Conservation (phyloP, 1,140 invertebrate genomes). For the Gyrodactylus salaris region DNA sequence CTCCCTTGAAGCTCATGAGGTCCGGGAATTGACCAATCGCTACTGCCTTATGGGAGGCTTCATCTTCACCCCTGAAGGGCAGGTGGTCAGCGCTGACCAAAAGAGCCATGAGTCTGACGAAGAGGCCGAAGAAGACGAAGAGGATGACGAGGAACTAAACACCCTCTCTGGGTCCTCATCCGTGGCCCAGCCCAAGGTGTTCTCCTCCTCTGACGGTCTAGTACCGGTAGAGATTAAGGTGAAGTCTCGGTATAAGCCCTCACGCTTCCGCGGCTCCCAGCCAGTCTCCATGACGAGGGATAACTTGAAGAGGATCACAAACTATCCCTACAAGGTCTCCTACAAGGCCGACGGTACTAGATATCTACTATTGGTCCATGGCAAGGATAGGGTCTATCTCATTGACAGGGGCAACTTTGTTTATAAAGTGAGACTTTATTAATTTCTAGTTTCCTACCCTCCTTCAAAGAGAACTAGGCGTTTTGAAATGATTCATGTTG, state of each 20-base stretch:
- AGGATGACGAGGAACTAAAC: neutral
- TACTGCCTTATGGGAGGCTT: neutral
- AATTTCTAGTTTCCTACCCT: no score
- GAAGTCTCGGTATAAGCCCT: neutral
- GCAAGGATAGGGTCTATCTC: constrained; percentile 47
- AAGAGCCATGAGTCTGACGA: neutral
- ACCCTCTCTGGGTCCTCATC: no score
- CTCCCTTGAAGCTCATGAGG: neutral
- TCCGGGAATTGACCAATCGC: neutral
- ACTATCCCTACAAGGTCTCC: constrained; percentile 62
- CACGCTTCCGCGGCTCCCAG: constrained; percentile 63
- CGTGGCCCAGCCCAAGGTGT: neutral
- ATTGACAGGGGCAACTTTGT: constrained; percentile 71
- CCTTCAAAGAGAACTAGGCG: no score
- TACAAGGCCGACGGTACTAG: constrained; percentile 94
- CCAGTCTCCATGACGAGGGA: constrained; percentile 66
- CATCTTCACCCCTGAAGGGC: neutral
- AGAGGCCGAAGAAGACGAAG: neutral
- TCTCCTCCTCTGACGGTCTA: neutral
- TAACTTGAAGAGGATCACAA: constrained; percentile 39
- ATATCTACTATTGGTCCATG: constrained; percentile 79
- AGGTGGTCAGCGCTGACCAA: neutral
- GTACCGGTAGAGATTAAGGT: neutral
- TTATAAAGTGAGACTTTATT: constrained; percentile 50
- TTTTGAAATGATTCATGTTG: no score